Base-by-base conservation (phyloP, 2,113 vertebrate species). In the Rhinichthys klamathensis region DNA sequence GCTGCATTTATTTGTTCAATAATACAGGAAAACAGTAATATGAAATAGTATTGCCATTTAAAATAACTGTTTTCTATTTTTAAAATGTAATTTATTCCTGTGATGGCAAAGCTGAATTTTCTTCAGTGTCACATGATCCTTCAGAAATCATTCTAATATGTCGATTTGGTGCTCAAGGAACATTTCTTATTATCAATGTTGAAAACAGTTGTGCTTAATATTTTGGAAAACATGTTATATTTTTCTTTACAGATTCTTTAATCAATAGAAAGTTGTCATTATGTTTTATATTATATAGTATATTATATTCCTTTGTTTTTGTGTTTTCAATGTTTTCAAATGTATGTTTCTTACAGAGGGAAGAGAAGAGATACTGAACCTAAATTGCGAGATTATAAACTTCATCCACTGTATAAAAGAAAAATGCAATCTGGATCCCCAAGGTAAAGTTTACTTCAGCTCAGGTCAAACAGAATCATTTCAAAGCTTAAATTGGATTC, bases 321-420 rank as follows among this genome's bases (percentile, higher is more conserved):
- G 18, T 10, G 8, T 9, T 10, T 5, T 49, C 58, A 84, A 67
- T 82, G 3, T 23, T 60, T n/a, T 23, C 2, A 51, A 49, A 76
- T 76, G 25, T 63, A 65, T 38, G 32, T 72, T 83, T 72, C 49
- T 58, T 38, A 35, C 87, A 95, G 94, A 95, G 7, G 77, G 58
- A 85, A 88, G 69, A 88, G 89, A 84, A 88, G 92, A 94, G 80
- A 83, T 95, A 54, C 87, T 94, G 21, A 95, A 94, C 87, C 89
- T 93, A 63, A 93, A 93, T 88, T 95, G 94, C 86, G 92, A 88
- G 54, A 88, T 95, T 85, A 90, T 93, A 16, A 87, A 94, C 90
- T 94, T 95, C 60, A 87, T 94, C 69, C 87, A 92, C 30, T 91
- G 89, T 73, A 70, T 95, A 41, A 95, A 93, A 88, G 83, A 92